These are phyloP conservation scores for Philaethria dido DNA, from an alignment of 2,888 invertebrate genomes.

Conservation along the genomic window DNA sequence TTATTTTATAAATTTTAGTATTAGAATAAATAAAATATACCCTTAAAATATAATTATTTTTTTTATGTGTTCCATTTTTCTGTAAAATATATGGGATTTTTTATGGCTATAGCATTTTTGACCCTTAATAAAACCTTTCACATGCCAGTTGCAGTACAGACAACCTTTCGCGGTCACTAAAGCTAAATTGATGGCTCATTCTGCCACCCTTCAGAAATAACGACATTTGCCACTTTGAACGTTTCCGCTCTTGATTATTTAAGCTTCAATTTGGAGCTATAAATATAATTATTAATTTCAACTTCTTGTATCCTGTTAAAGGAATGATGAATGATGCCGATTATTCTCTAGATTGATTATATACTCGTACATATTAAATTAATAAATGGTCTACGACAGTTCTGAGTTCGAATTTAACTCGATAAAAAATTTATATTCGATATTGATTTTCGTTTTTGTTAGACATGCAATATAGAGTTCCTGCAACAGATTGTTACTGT, in stretches of 20 bases:
- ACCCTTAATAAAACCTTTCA: constrained; percentile 26
- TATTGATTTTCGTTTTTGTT: too few species aligned
- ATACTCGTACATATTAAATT: background rate
- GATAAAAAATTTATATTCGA: background rate
- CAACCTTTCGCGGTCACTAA: constrained; percentile 20
- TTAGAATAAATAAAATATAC: too few species aligned
- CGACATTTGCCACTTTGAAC: constrained; percentile 21
- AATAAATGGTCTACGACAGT: too few species aligned
- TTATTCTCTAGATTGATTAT: background rate
- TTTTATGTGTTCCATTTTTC: background rate
- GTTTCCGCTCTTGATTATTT: constrained; percentile 18
- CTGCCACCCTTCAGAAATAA: constrained; percentile 16
- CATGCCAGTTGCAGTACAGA: constrained; percentile 18
- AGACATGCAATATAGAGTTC: too few species aligned
- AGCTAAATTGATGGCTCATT: constrained; percentile 24
- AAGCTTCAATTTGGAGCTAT: background rate
- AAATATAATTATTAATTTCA: constrained; percentile 12
- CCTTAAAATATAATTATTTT: background rate
- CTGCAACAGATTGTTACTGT: too few species aligned
- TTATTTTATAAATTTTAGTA: too few species aligned
- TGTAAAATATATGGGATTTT: background rate
- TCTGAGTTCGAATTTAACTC: background rate
- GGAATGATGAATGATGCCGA: background rate
- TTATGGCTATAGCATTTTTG: constrained; percentile 12
- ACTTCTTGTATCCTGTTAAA: background rate